Evolutionary conservation across 2,797 vertebrate genomes (phyloP), one percentile per base, ranked within the genome.

Genomic region (Chloroceryle inda): DNA sequence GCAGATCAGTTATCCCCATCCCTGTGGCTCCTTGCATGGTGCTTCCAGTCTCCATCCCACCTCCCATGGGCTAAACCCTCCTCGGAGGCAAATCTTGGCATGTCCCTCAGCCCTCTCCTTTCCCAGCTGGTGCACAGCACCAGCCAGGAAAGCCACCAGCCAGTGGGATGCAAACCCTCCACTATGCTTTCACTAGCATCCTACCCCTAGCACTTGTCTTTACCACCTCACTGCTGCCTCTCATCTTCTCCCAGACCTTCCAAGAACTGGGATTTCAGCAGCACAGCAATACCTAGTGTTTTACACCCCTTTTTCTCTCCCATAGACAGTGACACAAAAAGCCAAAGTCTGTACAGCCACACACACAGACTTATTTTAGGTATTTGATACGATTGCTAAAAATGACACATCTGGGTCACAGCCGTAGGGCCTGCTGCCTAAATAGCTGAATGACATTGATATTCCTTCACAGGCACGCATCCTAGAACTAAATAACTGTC

Each of bases 331-430:
- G 40, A 89, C 17, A 72, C 35, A 81, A 83, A 26, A 18, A 20
- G 20, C 4, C 15, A n/a, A 16, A 45, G 61, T 78, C 47, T 53
- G 20, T 49, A 9, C 72, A 29, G 10, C 17, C 69, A 33, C 33
- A 52, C 1, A 1, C 77, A n/a, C 13, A 52, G 67, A 14, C 18
- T 80, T 42, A 50, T n/a, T 91, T 71, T 29, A 77, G 23, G 66
- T 72, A 50, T 35, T 75, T 63, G 40, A 45, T 74, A 66, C 27
- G 12, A 40, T 2, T 33, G 55, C 71, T 82, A 50, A 64, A 64
- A 83, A 64, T 79, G 6, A 62, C 45, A 40, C 74, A 78, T 59
- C 31, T 85, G 81, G 72, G 87, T 44, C 78, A 73, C 75, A 83
- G 4, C 31, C 4, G 2, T 29, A 85, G 88, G 82, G 61, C 73